Evolutionary conservation across 2,113 vertebrate genomes (phyloP).

Genomic region (Pseudolaguvia tuberculata): DNA sequence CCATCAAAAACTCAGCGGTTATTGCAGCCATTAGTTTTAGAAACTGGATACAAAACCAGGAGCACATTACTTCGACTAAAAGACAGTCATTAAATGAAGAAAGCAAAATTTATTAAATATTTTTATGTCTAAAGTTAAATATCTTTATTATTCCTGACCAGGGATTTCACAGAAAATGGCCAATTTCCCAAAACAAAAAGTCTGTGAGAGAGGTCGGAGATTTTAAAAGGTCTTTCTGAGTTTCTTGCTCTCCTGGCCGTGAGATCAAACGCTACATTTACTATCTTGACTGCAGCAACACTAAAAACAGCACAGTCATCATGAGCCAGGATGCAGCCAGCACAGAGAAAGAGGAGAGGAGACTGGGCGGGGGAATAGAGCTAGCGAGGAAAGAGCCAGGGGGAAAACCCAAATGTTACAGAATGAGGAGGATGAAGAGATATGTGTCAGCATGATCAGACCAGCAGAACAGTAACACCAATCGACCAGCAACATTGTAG

Average conservation of each 20-base stretch:
- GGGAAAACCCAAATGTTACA: constrained; percentile 49
- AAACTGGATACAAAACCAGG: constrained; percentile 48
- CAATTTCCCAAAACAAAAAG: not conserved
- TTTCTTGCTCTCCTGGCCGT: not conserved
- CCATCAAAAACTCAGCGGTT: constrained; percentile 56
- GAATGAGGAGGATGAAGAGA: constrained; percentile 30
- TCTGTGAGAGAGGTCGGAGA: constrained; percentile 20
- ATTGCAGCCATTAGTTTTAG: constrained; percentile 50
- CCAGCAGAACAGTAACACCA: not conserved
- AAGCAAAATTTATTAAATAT: no score
- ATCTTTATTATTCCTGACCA: not conserved
- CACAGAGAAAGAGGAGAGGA: not conserved
- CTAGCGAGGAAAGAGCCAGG: not conserved
- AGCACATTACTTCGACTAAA: constrained; percentile 36
- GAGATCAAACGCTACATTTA: constrained; percentile 30
- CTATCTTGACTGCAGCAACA: constrained; percentile 28
- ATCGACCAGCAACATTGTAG: no score
- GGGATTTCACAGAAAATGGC: not conserved
- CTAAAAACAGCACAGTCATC: constrained; percentile 46
- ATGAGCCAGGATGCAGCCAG: constrained; percentile 35
- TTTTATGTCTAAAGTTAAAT: no score
- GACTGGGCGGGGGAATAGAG: not conserved
- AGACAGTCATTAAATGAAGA: no score
- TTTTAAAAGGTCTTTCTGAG: not conserved
- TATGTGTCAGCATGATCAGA: constrained; percentile 1